A percentile compares a stretch with the other conserved stretches of the same genome.
Evolutionary conservation across 1,140 invertebrate species (phyloP).

Genomic region (Leptestheria dahalacensis): DNA sequence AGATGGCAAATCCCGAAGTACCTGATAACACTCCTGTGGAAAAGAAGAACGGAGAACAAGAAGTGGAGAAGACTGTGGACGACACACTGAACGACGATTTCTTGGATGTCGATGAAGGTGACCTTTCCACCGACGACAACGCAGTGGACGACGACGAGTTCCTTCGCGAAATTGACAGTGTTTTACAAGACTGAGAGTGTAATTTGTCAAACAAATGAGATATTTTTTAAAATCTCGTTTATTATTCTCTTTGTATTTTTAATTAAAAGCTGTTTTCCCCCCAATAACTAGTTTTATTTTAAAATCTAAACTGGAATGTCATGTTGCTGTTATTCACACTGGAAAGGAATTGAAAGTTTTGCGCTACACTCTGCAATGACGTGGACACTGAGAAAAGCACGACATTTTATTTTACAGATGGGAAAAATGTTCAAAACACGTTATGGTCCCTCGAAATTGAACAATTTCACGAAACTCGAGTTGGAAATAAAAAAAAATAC

Average conservation of each 20-base stretch:
- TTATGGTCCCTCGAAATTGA: not conserved
- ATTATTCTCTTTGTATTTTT: constrained; percentile 5
- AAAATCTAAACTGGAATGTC: no score
- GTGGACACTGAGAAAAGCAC: no score
- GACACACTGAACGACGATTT: not conserved
- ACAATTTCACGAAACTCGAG: not conserved
- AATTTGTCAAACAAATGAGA: not conserved
- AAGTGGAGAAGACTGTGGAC: not conserved
- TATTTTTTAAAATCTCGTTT: not conserved
- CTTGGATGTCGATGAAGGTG: not conserved
- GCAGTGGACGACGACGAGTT: not conserved
- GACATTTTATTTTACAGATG: not conserved
- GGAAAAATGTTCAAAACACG: not conserved
- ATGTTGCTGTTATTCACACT: no score
- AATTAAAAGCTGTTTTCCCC: not conserved
- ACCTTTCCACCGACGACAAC: not conserved
- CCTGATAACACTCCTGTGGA: no score
- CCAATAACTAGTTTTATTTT: no score
- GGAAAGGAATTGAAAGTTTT: no score
- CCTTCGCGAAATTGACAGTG: not conserved
- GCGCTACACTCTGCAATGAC: no score
- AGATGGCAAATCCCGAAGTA: not conserved
- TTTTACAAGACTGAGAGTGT: not conserved
- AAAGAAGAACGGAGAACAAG: not conserved
- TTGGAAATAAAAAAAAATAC: not conserved